Base-by-base conservation (phyloP, 2,113 vertebrate species). In the Melanocharis versteri region DNA sequence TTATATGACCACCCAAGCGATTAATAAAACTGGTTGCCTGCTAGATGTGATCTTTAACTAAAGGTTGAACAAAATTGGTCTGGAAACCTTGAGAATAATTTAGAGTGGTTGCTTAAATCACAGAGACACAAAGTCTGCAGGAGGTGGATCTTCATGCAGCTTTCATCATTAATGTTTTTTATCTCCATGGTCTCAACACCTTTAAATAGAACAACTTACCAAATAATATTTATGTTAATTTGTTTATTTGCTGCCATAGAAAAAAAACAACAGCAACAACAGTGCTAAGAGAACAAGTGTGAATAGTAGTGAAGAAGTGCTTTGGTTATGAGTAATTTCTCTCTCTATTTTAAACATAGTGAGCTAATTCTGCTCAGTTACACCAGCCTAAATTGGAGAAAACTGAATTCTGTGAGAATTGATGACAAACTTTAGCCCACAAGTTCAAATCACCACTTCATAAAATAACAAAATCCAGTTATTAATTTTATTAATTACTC, bases 341-440 rank as follows among this genome's bases (percentile, higher is more conserved):
- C 57, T 83, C 90, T 78, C 92, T 95, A 84, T 96, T 97, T 97
- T 95, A 97, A 96, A 97, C 72, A 75, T 35, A 90, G 54, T 78
- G 58, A 94, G 26, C 10, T 81, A 94, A 95, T 95, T 94, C 65
- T 93, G n/a, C 90, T 90, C 64, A 45, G 60, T 79, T 89, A 92
- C 69, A 90, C 40, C 37, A 68, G 33, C 12, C 31, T 78, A 79
- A 90, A 82, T 39, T 54, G 68, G 80, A 82, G 10, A 57, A 95
- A 89, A 37, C 13, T 42, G 11, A 84, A 87, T 95, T 89, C n/a
- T 6, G 0, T 70, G 45, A 65, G 40, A 94, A 87, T 2, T 65
- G 44, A 89, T 37, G 13, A 33, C 8, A 70, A 68, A 81, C 87
- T 68, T 81, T 57, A 94, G 28, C 31, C 65, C 47, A 51, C 21